Conservation (phyloP, 2,888 invertebrate genomes). For the Drosophila antonietae region DNA sequence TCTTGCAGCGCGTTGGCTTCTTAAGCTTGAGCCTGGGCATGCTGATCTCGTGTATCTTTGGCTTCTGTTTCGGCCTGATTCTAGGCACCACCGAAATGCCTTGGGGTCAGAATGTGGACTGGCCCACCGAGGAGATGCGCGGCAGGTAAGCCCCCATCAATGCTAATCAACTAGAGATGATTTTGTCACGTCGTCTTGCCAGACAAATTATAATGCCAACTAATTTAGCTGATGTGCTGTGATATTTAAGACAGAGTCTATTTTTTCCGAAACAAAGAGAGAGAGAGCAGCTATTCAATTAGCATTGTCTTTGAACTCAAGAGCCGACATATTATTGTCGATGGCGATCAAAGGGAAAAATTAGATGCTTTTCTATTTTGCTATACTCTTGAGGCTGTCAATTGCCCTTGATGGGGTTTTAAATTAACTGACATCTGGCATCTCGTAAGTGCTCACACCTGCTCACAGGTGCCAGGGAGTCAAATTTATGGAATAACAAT, state of each 20-base stretch:
- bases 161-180: constrained; percentile 45
- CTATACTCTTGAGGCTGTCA: neutral
- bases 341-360: constrained; percentile 13
- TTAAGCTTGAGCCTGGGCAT: constrained; percentile 89
- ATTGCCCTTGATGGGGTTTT: neutral
- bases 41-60: constrained; percentile 90
- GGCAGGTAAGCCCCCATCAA: constrained; percentile 86
- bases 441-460: neutral
- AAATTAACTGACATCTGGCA: neutral
- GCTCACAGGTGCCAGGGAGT: neutral
- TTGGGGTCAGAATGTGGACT: constrained; percentile 89
- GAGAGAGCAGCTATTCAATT: neutral
- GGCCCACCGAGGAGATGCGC: constrained; percentile 93
- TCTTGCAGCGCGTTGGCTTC: constrained; percentile 88
- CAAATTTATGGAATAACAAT: constrained; percentile 1
- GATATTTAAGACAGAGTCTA: neutral
- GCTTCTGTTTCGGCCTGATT: constrained; percentile 92
- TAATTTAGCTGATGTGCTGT: neutral
- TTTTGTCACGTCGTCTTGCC: constrained; percentile 39
- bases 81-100: constrained; percentile 90
- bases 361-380: constrained; percentile 1
- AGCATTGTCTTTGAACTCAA: constrained; percentile 22
- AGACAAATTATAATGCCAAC: constrained; percentile 18
- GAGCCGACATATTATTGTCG: neutral
- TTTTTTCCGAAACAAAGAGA: neutral